Evolutionary conservation across 2,888 invertebrate genomes (phyloP).

Genomic region (Trachelus stipa): DNA sequence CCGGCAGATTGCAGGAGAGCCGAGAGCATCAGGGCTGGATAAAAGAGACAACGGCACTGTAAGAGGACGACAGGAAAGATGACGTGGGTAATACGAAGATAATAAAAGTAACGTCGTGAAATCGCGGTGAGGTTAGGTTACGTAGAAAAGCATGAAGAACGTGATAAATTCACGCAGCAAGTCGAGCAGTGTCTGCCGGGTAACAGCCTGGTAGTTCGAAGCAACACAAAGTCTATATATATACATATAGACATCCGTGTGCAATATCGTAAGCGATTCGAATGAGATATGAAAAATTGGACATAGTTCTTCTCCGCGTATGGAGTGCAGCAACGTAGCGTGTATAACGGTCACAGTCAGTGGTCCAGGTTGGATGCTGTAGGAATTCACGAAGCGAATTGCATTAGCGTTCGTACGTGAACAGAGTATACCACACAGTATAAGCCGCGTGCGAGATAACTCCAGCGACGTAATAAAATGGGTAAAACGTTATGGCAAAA

Average conservation of each 20-base stretch:
- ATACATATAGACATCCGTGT: not conserved
- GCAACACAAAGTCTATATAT: too few relatives aligned
- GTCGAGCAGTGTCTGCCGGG: not conserved
- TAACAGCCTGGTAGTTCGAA: not conserved
- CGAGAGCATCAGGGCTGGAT: not conserved
- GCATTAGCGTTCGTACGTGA: not conserved
- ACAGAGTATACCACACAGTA: not conserved
- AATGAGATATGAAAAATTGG: not conserved
- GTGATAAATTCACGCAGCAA: not conserved
- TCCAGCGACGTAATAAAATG: constrained; percentile 10
- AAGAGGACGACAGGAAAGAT: not conserved
- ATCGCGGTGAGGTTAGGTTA: not conserved
- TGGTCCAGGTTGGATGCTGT: not conserved
- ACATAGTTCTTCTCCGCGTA: not conserved
- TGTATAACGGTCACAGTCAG: not conserved
- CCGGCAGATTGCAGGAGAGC: not conserved
- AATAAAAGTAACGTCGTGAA: not conserved
- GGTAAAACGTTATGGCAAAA: constrained; percentile 18
- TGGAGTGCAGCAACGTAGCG: not conserved
- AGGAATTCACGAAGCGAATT: not conserved
- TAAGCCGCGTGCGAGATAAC: not conserved
- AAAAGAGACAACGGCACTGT: not conserved
- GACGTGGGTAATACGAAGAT: not conserved
- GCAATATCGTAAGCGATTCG: not conserved
- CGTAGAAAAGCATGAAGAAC: not conserved